phyloP scores from a whole-genome alignment of 2,888 invertebrate genomes.

The Conomelus anceps region DNA sequence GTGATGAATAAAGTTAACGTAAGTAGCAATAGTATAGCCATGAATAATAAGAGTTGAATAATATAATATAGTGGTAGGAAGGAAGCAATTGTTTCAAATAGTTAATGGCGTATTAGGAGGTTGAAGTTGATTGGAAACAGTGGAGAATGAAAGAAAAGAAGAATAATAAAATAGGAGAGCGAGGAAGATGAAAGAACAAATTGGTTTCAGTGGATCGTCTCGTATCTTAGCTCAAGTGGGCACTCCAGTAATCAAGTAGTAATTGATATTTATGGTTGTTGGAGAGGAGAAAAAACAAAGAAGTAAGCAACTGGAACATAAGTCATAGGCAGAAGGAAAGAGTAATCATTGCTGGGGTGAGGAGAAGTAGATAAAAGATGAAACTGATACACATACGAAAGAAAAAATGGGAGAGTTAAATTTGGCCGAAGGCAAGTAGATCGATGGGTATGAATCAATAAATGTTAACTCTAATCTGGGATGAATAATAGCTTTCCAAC shows the following conservation, averaged over 20 bases:
- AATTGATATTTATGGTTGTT: not conserved
- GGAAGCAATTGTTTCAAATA: not conserved
- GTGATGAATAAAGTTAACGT: not conserved
- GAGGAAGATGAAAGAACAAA: not conserved
- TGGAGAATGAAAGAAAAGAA: not conserved
- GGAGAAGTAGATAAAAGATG: no score
- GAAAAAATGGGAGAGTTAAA: not conserved
- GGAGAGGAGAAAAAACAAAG: not conserved
- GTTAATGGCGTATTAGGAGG: not conserved
- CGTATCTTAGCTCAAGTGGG: not conserved
- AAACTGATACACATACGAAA: not conserved
- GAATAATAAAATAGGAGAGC: not conserved
- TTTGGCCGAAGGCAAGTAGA: not conserved
- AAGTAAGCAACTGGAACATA: not conserved
- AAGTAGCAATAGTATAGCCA: not conserved
- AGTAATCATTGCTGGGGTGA: not conserved
- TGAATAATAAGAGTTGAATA: no score
- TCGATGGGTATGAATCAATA: not conserved
- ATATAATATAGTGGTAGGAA: not conserved
- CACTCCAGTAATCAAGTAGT: not conserved
- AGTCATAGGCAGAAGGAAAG: not conserved
- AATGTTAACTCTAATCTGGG: not conserved
- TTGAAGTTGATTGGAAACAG: not conserved
- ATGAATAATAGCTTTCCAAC: not conserved
- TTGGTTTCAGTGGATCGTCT: not conserved